Evolutionary conservation across 1,140 invertebrate species (phyloP).

Genomic region (Anadara kagoshimensis): DNA sequence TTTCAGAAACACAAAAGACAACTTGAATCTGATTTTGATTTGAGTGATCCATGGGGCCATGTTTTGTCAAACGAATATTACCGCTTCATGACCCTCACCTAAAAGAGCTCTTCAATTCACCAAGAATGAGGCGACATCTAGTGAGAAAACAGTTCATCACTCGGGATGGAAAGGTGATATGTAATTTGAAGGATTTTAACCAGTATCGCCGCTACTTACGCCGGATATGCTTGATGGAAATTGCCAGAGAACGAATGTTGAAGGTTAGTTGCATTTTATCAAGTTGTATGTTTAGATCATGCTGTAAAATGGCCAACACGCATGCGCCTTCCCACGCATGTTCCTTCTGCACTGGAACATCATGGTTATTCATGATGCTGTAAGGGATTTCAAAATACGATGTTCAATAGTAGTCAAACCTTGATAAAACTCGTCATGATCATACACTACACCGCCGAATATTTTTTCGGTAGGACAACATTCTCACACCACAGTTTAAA

Average conservation of each 20-base stretch:
- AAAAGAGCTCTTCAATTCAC: conserved; percentile 44
- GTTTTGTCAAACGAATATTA: conserved; percentile 50
- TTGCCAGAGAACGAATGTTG: neutral
- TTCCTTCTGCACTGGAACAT: too few relatives aligned
- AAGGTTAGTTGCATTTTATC: too few relatives aligned
- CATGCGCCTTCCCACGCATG: too few relatives aligned
- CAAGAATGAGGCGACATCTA: conserved; percentile 41
- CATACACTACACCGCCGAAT: too few relatives aligned
- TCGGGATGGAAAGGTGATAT: conserved; percentile 46
- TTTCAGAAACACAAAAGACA: conserved; percentile 27
- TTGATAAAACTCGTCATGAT: too few relatives aligned
- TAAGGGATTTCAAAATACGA: too few relatives aligned
- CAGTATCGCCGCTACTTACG: conserved; percentile 45
- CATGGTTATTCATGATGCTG: too few relatives aligned
- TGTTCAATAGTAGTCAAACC: too few relatives aligned
- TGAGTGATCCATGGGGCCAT: conserved; percentile 46
- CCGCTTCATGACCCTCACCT: conserved; percentile 57
- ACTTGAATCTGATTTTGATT: conserved; percentile 45
- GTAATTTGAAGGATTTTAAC: conserved; percentile 60
- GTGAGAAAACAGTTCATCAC: conserved; percentile 52
- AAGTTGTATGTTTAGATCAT: too few relatives aligned
- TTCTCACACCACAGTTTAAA: too few relatives aligned
- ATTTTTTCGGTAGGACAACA: too few relatives aligned
- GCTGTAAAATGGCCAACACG: too few relatives aligned
- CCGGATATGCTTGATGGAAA: conserved; percentile 30